Conservation (phyloP, 2,888 invertebrate genomes). For the Pristionchus japonicus region DNA sequence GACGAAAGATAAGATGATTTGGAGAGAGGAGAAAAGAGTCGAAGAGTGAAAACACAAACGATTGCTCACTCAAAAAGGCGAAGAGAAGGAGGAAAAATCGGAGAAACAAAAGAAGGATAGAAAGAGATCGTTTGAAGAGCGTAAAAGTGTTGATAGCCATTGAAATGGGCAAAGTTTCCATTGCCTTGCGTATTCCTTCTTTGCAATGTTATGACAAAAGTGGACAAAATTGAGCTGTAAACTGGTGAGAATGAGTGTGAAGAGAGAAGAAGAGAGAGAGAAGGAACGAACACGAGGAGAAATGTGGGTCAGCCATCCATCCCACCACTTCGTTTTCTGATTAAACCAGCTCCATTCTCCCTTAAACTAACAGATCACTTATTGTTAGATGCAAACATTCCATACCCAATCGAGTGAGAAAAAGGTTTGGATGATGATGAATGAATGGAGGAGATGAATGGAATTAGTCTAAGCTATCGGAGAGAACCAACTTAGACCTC, state of each 20-base stretch:
- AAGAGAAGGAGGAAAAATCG: constrained; percentile 4
- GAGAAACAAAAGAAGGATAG: not conserved
- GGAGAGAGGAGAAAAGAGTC: constrained; percentile 18
- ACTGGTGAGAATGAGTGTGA: constrained; percentile 5
- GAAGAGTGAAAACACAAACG: constrained; percentile 31
- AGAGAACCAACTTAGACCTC: not conserved
- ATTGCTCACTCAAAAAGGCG: constrained; percentile 5
- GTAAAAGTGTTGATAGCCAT: not conserved
- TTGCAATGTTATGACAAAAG: constrained; percentile 24
- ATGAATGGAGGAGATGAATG: not conserved
- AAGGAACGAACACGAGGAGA: not conserved
- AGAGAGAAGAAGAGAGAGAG: constrained; percentile 30
- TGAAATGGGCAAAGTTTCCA: not conserved
- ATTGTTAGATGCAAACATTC: constrained; percentile 30
- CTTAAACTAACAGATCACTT: constrained; percentile 33
- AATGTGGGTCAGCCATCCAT: constrained; percentile 22
- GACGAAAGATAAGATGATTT: constrained; percentile 7
- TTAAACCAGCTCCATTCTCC: constrained; percentile 35
- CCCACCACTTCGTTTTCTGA: constrained; percentile 8
- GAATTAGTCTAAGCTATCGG: not conserved
- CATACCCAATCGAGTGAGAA: not conserved
- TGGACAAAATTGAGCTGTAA: constrained; percentile 18
- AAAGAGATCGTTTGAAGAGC: not conserved
- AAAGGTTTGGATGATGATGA: not conserved
- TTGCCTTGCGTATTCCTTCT: not conserved